Percentiles rank a stretch among this genome's conserved stretches.
phyloP scores from a whole-genome alignment of 2,113 vertebrate genomes.

The Nestor notabilis region DNA sequence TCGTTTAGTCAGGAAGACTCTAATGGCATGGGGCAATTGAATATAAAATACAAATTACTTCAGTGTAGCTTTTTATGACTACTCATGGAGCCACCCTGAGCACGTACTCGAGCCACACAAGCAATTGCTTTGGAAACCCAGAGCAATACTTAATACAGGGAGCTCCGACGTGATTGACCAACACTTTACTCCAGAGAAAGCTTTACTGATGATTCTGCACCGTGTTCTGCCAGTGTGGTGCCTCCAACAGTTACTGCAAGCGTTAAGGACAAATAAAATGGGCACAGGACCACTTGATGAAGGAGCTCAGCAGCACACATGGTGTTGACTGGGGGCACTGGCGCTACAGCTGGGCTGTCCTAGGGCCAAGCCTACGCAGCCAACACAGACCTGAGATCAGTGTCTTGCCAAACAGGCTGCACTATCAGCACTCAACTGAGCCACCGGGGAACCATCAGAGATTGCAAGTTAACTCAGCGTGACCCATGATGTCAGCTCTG shows the following conservation, averaged over 20 bases:
- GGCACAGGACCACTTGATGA: neutral
- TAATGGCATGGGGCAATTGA: neutral
- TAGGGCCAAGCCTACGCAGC: neutral
- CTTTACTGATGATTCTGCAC: neutral
- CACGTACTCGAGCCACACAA: neutral
- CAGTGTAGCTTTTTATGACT: neutral
- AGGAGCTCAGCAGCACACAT: neutral
- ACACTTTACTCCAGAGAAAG: neutral
- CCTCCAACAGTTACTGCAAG: neutral
- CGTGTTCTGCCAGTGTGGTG: neutral
- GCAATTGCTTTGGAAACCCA: neutral
- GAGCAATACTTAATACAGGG: rapidly evolving
- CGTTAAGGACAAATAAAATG: rapidly evolving
- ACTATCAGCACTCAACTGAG: neutral
- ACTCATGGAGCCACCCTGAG: neutral
- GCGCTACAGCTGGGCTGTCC: neutral
- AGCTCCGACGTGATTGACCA: rapidly evolving
- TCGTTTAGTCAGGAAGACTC: neutral
- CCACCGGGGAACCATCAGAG: neutral
- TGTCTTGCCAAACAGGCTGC: rapidly evolving
- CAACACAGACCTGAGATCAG: rapidly evolving
- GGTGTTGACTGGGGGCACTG: neutral
- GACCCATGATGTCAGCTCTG: neutral
- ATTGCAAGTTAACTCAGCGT: rapidly evolving
- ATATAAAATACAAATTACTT: neutral